Base-by-base conservation (phyloP, 2,113 vertebrate species). In the Stictonetta naevosa region DNA sequence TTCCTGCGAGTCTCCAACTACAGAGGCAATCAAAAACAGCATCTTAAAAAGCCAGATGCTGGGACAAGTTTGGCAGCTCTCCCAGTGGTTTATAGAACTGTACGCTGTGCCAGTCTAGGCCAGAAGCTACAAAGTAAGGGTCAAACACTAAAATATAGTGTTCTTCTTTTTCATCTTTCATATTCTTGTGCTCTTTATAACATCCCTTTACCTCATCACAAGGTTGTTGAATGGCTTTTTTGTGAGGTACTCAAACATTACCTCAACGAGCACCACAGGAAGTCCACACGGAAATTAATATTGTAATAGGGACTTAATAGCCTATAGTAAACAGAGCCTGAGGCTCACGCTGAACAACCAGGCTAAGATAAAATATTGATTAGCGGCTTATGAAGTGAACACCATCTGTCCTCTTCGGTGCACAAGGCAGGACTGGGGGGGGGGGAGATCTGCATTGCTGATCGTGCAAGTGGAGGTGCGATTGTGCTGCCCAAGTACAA, bases 11-110 rank as follows among this genome's bases (percentile, higher is more conserved):
- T 58, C 58, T 87, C 53, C 53, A 94, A 71, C 60, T 42, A 92
- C 1, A 60, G 20, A 85, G 26, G 33, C 82, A 87, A 96, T 69
- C 67, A 93, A 83, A 83, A 75, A 2, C 20, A 85, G 62, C 22
- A 75, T 52, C 48, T 90, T 85, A 34, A 87, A 90, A 87, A 93
- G 17, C 33, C 67, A 95, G 87, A 88, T 77, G 63, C 40, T 62
- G 44, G 0, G 1, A 76, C 11, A 79, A 75, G n/a, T 22, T 73
- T 93, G 75, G 71, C 74, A 64, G 26, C 9, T 83, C 67, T 93
- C 78, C 78, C 82, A 38, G 71, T 21, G 34, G 13, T 53, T 91
- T 80, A 86, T 62, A 79, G 82, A 86, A 87, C 33, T 28, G 13
- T 59, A 67, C 55, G 63, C 66, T 68, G 48, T 42, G 33, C 38